Base-by-base conservation (phyloP, 2,888 invertebrate genomes). In the Nemoura dubitans region DNA sequence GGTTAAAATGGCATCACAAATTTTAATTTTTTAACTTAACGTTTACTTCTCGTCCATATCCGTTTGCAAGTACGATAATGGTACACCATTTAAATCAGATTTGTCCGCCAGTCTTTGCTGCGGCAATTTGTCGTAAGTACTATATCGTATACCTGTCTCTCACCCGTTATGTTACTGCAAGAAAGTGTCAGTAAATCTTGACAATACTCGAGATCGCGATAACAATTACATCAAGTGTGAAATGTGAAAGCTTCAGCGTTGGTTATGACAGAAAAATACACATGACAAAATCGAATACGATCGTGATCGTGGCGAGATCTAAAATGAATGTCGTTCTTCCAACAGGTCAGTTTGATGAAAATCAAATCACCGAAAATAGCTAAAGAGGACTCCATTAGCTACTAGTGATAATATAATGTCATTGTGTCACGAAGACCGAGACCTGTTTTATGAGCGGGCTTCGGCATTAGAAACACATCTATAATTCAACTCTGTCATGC, bases 401-500 rank as follows among this genome's bases (percentile, higher is more conserved):
- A 59, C 3, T 21, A 59, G 21, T 21, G 3, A 59, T 7, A 59
- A 59, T 59, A 59, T 7, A 59, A 59, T 59, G 59, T 59, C 59
- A 59, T 59, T 59, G 59, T 59, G 21, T 59, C 59, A 59, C 14
- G 59, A 59, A 21, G 59, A 59, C 21, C 21, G 14, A 10, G 14
- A 59, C 59, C 14, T 59, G 59, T 59, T 59, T 59, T 59, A 59
- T 21, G 59, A 59, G 1, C 59, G 14, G 3, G 59, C 59, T 59
- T 59, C 3, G 16, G 14, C 59, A 14, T 1, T 59, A 59, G 59
- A 7, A 59, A 14, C 59, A 59, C 59, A 59, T 59, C 21, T 7
- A 59, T 59, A 59, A 59, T 59, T 21, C 59, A 59, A 59, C 59
- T 59, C 59, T 59, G 59, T 59, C 59, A 59, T 59, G 59, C 59